Conservation (phyloP, 37 sponge, comb jelly and placozoan genomes). For the Lycopodina hypogea region DNA sequence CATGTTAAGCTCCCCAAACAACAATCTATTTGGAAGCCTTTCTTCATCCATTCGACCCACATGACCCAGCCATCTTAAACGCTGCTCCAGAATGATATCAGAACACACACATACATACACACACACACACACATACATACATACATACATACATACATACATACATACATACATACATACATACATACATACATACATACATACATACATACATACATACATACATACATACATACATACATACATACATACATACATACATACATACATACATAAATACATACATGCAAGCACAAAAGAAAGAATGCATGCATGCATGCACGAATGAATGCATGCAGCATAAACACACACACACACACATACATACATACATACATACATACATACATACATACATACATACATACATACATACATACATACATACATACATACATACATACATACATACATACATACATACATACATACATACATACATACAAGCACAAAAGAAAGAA, state of each 20-base stretch:
- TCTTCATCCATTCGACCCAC: no score
- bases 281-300: not conserved
- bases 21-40: no score
- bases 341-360: not conserved
- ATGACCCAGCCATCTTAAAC: no score
- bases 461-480: constrained; percentile 49
- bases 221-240: not conserved
- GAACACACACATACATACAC: no score
- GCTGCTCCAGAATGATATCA: no score
- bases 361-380: not conserved
- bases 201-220: no score
- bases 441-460: constrained; percentile 37
- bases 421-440: constrained; percentile 39
- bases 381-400: constrained; percentile 11
- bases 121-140: no score
- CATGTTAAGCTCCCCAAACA: no score
- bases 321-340: no score
- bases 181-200: no score
- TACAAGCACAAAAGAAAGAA: constrained; percentile 31
- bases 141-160: no score
- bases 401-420: constrained; percentile 38
- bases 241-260: not conserved
- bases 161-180: no score
- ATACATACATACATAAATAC: not conserved
- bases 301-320: not conserved